A percentile compares a stretch with the other conserved stretches of the same genome.
These are phyloP conservation scores for Felis chaus DNA, from an alignment of 2,113 vertebrate genomes.

Conservation along the genomic window DNA sequence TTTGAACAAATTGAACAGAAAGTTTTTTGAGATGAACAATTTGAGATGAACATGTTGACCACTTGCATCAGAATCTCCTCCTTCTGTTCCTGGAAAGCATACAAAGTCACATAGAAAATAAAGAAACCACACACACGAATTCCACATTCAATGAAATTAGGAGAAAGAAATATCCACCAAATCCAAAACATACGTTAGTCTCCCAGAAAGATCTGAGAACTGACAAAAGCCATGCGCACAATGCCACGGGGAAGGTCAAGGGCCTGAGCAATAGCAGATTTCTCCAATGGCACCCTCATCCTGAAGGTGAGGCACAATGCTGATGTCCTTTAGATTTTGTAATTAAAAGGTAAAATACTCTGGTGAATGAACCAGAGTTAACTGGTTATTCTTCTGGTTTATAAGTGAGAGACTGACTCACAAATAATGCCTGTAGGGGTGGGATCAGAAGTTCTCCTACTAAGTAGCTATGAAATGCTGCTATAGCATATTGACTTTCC, in stretches of 20 bases:
- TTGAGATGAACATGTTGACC: neutral
- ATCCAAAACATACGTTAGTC: neutral
- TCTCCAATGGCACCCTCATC: neutral
- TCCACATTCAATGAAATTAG: neutral
- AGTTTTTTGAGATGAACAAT: neutral
- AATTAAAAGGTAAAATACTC: neutral
- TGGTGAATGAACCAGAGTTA: neutral
- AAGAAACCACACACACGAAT: neutral
- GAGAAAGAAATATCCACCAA: neutral
- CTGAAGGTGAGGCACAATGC: neutral
- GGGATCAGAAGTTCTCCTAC: neutral
- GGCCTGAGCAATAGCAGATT: neutral
- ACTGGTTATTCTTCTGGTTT: neutral
- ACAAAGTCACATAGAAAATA: neutral
- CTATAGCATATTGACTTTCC: neutral
- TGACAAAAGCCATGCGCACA: neutral
- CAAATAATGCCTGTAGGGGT: too few species aligned
- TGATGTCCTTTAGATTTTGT: neutral
- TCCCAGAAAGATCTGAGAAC: neutral
- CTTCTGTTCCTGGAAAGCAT: neutral
- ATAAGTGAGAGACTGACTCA: neutral
- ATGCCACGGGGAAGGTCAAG: too few species aligned
- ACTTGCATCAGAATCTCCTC: neutral
- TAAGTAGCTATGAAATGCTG: neutral
- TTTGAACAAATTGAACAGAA: neutral